Evolutionary conservation across 2,888 invertebrate species (phyloP).

Genomic region (Athalia rosae): DNA sequence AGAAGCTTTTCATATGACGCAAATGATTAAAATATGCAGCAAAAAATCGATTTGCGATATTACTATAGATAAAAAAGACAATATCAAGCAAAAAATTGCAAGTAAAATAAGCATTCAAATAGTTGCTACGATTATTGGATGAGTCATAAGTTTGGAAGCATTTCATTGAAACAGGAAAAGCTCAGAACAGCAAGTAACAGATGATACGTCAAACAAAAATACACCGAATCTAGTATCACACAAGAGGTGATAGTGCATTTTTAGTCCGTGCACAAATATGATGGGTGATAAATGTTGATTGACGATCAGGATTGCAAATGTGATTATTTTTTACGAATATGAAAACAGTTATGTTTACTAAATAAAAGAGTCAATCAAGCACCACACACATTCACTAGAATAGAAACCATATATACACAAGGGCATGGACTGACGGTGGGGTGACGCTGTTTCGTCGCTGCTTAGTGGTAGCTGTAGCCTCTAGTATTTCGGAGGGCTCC

Average conservation of each 20-base stretch:
- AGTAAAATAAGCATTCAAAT: conserved; percentile 9
- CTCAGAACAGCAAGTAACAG: conserved; percentile 7
- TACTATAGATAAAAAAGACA: neutral
- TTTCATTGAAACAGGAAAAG: neutral
- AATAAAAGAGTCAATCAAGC: conserved; percentile 9
- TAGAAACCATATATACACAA: conserved; percentile 50
- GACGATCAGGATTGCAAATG: neutral
- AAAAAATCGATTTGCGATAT: neutral
- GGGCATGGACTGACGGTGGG: conserved; percentile 75
- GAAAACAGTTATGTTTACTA: conserved; percentile 4
- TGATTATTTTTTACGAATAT: neutral
- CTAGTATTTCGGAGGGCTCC: conserved; percentile 70
- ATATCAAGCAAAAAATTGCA: neutral
- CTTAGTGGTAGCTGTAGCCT: conserved; percentile 65
- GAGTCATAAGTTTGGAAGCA: neutral
- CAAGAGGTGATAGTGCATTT: neutral
- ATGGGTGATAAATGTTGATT: neutral
- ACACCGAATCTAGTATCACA: conserved; percentile 14
- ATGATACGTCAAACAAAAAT: neutral
- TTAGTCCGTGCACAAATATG: conserved; percentile 18
- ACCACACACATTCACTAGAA: conserved; percentile 37
- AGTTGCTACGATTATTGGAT: neutral
- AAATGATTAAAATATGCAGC: neutral
- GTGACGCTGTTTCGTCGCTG: conserved; percentile 77
- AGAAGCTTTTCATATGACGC: neutral